Conservation (phyloP, 2,888 invertebrate genomes). For the Pemphredon lugubris region DNA sequence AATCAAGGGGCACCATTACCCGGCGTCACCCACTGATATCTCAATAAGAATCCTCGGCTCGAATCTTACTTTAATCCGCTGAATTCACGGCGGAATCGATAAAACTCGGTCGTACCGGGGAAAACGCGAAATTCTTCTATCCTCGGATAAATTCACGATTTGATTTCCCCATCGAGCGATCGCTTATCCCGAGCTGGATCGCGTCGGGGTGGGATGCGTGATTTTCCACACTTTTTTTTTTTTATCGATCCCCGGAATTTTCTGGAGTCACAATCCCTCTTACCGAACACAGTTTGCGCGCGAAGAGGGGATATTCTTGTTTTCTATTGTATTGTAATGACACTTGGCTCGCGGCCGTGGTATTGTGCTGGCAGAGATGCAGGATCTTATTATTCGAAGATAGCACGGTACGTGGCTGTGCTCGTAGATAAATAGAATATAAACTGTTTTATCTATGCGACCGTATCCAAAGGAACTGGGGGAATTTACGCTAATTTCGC, state of each 20-base stretch:
- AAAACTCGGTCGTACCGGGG: background rate
- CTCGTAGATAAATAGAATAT: background rate
- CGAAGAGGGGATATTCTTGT: slow-evolving; percentile 1
- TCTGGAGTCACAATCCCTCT: background rate
- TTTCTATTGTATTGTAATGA: slow-evolving; percentile 32
- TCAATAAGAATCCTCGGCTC: slow-evolving; percentile 53
- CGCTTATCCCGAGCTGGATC: background rate
- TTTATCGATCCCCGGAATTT: background rate
- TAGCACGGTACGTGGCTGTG: background rate
- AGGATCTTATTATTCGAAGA: background rate
- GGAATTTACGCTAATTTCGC: too few relatives aligned
- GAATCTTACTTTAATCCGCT: slow-evolving; percentile 38
- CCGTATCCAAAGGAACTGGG: too few relatives aligned
- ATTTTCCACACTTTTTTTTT: too few relatives aligned
- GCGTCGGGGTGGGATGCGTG: background rate
- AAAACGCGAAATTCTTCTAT: background rate
- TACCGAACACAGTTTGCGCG: background rate
- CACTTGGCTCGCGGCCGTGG: background rate
- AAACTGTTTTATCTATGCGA: too few relatives aligned
- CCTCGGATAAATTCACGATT: background rate
- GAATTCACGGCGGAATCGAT: slow-evolving; percentile 17
- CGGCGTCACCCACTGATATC: slow-evolving; percentile 56
- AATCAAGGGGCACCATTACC: slow-evolving; percentile 52
- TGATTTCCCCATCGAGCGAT: background rate
- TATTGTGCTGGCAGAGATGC: background rate